phyloP scores from a whole-genome alignment of 2,888 invertebrate species.

The Pecten maximus region DNA sequence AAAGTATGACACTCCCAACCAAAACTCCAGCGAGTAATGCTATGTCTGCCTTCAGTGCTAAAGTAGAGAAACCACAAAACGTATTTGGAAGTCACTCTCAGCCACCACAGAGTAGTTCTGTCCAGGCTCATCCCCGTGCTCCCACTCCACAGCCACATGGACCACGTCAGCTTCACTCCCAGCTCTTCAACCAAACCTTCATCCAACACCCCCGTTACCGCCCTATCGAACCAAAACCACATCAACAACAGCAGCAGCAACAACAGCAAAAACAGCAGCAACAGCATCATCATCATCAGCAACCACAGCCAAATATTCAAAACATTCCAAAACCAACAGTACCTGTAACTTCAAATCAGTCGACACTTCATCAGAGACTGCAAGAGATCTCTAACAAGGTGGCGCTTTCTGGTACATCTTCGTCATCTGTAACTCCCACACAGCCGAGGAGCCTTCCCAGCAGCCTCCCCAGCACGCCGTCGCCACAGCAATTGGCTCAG shows the following conservation, averaged over 20 bases:
- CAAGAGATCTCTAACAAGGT: conserved; percentile 47
- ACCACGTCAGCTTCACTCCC: background rate
- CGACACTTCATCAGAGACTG: background rate
- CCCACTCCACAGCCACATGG: conserved; percentile 40
- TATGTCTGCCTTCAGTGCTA: conserved; percentile 51
- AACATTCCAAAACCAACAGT: conserved; percentile 45
- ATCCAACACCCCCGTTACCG: conserved; percentile 50
- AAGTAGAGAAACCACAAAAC: conserved; percentile 60
- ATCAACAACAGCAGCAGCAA: conserved; percentile 46
- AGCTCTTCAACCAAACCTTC: conserved; percentile 22
- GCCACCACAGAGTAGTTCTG: conserved; percentile 51
- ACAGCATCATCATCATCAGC: no score
- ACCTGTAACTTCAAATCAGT: conserved; percentile 34
- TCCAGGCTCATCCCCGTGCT: conserved; percentile 42
- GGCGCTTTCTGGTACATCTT: conserved; percentile 4
- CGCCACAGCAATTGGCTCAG: background rate
- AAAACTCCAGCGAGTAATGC: conserved; percentile 27
- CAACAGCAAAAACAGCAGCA: conserved; percentile 49
- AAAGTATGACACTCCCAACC: conserved; percentile 41
- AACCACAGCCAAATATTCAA: conserved; percentile 52
- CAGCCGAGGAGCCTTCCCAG: conserved; percentile 41
- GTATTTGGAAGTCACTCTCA: conserved; percentile 57
- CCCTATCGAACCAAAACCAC: conserved; percentile 54
- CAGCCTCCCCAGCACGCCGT: background rate
- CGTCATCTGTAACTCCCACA: conserved; percentile 33